Base-by-base conservation (phyloP, 2,888 invertebrate species). In the Teleogryllus oceanicus region DNA sequence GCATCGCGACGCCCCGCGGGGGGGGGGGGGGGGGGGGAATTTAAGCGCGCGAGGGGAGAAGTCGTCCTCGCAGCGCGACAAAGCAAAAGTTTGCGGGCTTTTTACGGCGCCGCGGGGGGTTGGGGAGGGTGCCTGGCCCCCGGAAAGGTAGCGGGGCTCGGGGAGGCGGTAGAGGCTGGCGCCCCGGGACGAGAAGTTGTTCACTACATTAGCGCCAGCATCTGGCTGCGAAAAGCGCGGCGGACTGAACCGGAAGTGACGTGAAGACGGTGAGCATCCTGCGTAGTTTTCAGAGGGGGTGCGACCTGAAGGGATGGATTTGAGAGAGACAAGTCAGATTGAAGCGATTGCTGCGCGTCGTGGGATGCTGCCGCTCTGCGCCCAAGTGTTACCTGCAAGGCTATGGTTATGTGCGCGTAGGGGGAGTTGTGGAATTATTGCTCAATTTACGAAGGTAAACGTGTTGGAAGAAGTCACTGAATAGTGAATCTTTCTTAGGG, bases 191-290 rank as follows among this genome's bases (percentile, higher is more conserved):
- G 62, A 16, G 62, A 62, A 62, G 62, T 62, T 3, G 37, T 37
- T n/a, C 62, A 16, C 62, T 62, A 62, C 62, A 62, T 62, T 62
- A 62, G 62, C 62, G 62, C 13, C 11, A 16, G n/a, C 62, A 62
- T n/a, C 13, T 62, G 62, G 62, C 62, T 16, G 62, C 62, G 62
- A 62, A 62, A 62, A 62, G 62, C 62, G 62, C 62, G 62, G 62
- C 13, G 62, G 62, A 37, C 62, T 62, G 16, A 37, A 62, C 62
- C n/a, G 62, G 62, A 62, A 62, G 8, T n/a, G 13, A 62, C 62
- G 62, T 13, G 16, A 11, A 12, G 62, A 62, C 62, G 62, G 62
- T n/a, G 62, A 62, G 62, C n/a, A 0, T 37, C 37, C 8, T 37
- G 8, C 37, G 37, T 37, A 37, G 37, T 62, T 62, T 62, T 62